These are phyloP conservation scores for Neocrepidodera transversa DNA, from an alignment of 2,888 invertebrate genomes.

Conservation along the genomic window DNA sequence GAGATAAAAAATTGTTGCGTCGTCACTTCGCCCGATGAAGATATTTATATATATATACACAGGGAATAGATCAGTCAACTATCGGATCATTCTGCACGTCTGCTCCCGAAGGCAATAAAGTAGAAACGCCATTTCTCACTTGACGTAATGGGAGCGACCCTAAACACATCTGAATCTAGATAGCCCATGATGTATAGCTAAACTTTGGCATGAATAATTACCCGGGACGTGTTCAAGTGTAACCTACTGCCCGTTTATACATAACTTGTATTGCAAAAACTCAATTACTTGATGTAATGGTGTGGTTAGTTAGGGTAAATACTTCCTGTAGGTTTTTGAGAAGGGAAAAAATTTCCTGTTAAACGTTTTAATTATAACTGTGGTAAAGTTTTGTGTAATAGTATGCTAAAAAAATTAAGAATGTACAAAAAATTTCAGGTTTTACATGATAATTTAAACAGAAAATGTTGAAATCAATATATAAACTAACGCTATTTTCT, in stretches of 20 bases:
- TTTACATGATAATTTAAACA: too few relatives aligned
- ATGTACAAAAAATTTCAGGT: too few relatives aligned
- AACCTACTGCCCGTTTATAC: conserved; percentile 22
- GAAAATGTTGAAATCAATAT: too few relatives aligned
- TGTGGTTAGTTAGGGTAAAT: conserved; percentile 16
- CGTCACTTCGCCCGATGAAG: conserved; percentile 7
- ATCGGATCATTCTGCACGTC: conserved; percentile 37
- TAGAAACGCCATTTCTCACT: conserved; percentile 38
- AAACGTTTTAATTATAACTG: too few relatives aligned
- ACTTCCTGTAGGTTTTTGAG: conserved; percentile 3
- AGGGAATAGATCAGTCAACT: conserved; percentile 41
- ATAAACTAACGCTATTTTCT: too few relatives aligned
- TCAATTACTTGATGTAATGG: conserved; percentile 26
- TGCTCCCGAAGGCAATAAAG: conserved; percentile 41
- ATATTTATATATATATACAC: conserved; percentile 39
- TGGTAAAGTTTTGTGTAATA: too few relatives aligned
- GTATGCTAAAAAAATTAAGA: too few relatives aligned
- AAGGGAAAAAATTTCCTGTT: too few relatives aligned
- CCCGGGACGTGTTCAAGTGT: conserved; percentile 28
- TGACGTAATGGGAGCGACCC: conserved; percentile 38
- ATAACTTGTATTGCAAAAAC: conserved; percentile 23
- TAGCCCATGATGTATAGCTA: conserved; percentile 41
- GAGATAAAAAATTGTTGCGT: conserved; percentile 3
- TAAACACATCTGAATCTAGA: conserved; percentile 43
- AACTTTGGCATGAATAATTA: conserved; percentile 39